Base-by-base conservation (phyloP, 2,797 vertebrate genomes). In the Poecilia gillii region DNA sequence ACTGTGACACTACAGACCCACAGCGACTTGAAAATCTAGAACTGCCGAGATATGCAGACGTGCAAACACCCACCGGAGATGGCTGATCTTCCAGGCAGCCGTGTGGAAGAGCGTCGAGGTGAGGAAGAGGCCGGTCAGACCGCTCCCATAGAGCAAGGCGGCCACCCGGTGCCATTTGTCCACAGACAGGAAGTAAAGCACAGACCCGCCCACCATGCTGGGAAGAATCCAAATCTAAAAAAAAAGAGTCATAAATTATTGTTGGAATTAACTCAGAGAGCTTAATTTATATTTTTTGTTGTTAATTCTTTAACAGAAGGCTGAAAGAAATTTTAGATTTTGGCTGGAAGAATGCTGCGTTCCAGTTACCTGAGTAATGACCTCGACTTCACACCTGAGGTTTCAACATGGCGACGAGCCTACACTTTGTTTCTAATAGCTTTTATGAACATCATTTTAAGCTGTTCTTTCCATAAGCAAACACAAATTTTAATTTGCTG, bases 21-120 rank as follows among this genome's bases (percentile, higher is more conserved):
- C 2, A 8, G 20, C 9, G 20, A n/a, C 12, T 18, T 55, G 64
- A n/a, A 33, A 36, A 23, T n/a, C 6, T 8, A 28, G 11, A 73
- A 14, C 18, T 11, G 28, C 66, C 45, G 31, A 47, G 73, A 25
- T 43, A 4, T 39, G 11, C 6, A 39, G 33, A 39, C 7, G 43
- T 47, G 64, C 74, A 84, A 72, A 77, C 53, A 80, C 85, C 82
- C 80, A 99, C 98, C 97, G 94, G 93, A 98, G 97, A 59, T 99
- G 98, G 90, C 97, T 96, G 91, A 98, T 98, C 95, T 97, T 99
- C 98, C 98, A 99, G 86, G 97, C 97, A 84, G 97, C 95, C 0
- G 97, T 98, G 91, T 99, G 98, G 91, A 99, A 99, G 81, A 97
- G 91, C 0, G 98, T 99, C 47, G 98, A 99, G 79, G 98, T 97